Evolutionary conservation across 1,140 invertebrate genomes (phyloP).

Genomic region (Monochamus saltuarius): DNA sequence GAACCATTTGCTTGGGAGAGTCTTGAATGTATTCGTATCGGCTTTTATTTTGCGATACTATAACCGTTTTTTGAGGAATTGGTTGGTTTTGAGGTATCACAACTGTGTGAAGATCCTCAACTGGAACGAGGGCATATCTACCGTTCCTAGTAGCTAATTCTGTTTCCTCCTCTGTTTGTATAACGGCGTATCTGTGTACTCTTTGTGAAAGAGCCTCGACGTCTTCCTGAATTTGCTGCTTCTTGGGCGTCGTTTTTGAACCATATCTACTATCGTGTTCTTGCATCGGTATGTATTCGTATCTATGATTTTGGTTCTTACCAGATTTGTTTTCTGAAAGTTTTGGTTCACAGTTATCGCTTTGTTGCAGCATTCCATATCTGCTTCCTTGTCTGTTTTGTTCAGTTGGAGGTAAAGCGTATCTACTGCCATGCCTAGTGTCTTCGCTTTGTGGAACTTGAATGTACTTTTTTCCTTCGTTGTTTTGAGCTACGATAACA

Average conservation of each 20-base stretch:
- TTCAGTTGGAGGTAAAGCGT: slow-evolving; percentile 1
- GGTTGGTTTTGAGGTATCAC: slow-evolving; percentile 10
- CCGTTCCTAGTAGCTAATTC: slow-evolving; percentile 36
- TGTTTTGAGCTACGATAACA: slow-evolving; percentile 42
- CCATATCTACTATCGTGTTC: slow-evolving; percentile 33
- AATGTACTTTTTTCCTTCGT: slow-evolving; percentile 30
- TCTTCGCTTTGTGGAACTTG: slow-evolving; percentile 15
- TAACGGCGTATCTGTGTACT: slow-evolving; percentile 59
- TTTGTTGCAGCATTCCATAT: slow-evolving; percentile 31
- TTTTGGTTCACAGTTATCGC: slow-evolving; percentile 3
- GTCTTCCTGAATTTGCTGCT: slow-evolving; percentile 53
- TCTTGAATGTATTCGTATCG: slow-evolving; percentile 29
- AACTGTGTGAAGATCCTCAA: slow-evolving; percentile 45
- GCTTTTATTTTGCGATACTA: slow-evolving; percentile 7
- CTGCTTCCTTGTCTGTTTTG: slow-evolving; percentile 11
- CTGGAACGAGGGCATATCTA: slow-evolving; percentile 54
- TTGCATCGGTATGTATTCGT: slow-evolving; percentile 56
- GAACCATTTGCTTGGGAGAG: neutral
- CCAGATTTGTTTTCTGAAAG: slow-evolving; percentile 6
- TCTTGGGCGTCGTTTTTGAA: slow-evolving; percentile 20
- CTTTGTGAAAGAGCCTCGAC: slow-evolving; percentile 61
- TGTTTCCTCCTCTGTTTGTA: slow-evolving; percentile 48
- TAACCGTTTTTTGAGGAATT: neutral
- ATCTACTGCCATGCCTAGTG: slow-evolving; percentile 9
- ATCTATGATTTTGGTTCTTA: slow-evolving; percentile 42